phyloP scores from a whole-genome alignment of 2,888 invertebrate species.

The Acleris sparsana region DNA sequence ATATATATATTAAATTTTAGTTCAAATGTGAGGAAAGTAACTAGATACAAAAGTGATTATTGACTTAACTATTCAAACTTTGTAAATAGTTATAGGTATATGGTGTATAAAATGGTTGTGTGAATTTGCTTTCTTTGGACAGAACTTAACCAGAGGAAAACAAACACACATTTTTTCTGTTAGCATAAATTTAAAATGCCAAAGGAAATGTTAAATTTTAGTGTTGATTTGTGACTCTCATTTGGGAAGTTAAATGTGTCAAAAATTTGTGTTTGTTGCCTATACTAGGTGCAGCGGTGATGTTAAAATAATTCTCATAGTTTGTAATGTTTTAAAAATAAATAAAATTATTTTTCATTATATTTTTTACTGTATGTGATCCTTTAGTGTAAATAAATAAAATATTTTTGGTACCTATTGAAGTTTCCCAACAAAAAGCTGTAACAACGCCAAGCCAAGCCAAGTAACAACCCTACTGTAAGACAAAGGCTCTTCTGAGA shows the following conservation, averaged over 20 bases:
- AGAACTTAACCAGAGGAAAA: constrained; percentile 16
- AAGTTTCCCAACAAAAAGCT: too few relatives aligned
- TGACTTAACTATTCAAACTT: not conserved
- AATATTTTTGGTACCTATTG: too few relatives aligned
- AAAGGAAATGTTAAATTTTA: constrained; percentile 26
- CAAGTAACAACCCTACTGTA: too few relatives aligned
- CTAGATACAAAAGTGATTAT: too few relatives aligned
- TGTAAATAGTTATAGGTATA: not conserved
- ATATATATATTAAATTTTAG: too few relatives aligned
- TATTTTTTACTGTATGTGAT: not conserved
- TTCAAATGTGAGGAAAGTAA: too few relatives aligned
- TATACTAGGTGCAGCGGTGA: constrained; percentile 26
- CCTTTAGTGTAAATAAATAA: not conserved
- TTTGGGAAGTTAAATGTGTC: constrained; percentile 22
- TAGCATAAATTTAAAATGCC: constrained; percentile 46
- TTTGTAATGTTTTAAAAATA: constrained; percentile 27
- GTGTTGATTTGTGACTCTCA: constrained; percentile 21
- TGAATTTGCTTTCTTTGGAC: constrained; percentile 35
- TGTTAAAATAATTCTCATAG: constrained; percentile 32
- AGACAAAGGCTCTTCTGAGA: too few relatives aligned
- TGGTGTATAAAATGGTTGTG: constrained; percentile 19
- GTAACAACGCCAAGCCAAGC: too few relatives aligned
- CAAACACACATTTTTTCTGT: constrained; percentile 51
- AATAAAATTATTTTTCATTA: constrained; percentile 36
- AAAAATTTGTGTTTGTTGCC: constrained; percentile 36